These are phyloP conservation scores for Apomyelois bistriatella DNA, from an alignment of 2,888 invertebrate genomes.

Conservation along the genomic window DNA sequence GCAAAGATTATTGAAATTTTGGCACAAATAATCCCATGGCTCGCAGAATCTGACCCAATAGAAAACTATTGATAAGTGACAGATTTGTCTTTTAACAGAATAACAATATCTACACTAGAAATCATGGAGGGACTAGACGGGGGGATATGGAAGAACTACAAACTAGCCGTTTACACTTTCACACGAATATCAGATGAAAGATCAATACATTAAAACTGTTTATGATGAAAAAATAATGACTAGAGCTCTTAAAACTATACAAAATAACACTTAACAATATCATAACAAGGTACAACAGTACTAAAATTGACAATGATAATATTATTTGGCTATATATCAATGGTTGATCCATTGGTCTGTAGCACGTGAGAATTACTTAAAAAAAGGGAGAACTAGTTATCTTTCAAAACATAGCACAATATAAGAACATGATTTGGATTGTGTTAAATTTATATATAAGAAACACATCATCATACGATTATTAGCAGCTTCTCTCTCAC, in stretches of 20 bases:
- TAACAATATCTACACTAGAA: conserved; percentile 47
- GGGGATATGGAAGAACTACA: conserved; percentile 55
- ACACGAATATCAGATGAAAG: not conserved
- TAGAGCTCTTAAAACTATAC: conserved; percentile 12
- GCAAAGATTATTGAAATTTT: not conserved
- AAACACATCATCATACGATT: too few relatives aligned
- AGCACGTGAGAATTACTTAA: not conserved
- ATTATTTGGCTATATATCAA: not conserved
- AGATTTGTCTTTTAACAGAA: conserved; percentile 7
- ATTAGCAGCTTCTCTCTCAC: too few relatives aligned
- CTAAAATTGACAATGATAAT: conserved; percentile 5
- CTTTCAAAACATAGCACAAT: too few relatives aligned
- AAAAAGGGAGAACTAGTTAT: not conserved
- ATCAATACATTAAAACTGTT: not conserved
- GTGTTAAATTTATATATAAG: too few relatives aligned
- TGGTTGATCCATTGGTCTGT: not conserved
- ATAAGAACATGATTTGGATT: too few relatives aligned
- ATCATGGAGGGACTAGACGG: conserved; percentile 70
- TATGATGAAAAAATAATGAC: conserved; percentile 21
- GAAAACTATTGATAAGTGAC: not conserved
- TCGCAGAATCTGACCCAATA: too few relatives aligned
- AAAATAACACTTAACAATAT: conserved; percentile 9
- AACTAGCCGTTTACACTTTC: conserved; percentile 19
- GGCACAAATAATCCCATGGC: not conserved
- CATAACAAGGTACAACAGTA: conserved; percentile 1